phyloP scores from a whole-genome alignment of 2,797 vertebrate species.

The Micromesistius poutassou region DNA sequence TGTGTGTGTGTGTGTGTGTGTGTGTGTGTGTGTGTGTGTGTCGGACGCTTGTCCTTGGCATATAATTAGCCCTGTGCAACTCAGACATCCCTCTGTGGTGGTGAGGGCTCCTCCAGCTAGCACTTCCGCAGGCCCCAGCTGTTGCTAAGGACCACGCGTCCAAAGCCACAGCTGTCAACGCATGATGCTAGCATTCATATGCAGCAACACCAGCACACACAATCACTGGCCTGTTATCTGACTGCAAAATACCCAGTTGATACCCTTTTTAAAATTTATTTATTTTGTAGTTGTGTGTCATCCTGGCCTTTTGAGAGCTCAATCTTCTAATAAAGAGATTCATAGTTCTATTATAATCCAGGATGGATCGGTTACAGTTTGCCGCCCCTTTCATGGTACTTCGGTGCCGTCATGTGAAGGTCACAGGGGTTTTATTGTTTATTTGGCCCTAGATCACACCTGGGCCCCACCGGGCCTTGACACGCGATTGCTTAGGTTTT shows the following conservation, averaged over 20 bases:
- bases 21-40: slow-evolving; percentile 27
- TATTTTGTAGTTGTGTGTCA: slow-evolving; percentile 19
- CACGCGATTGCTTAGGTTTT: slow-evolving; percentile 24
- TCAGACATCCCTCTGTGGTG: slow-evolving; percentile 51
- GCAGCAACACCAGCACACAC: slow-evolving; percentile 13
- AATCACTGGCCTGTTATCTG: slow-evolving; percentile 11
- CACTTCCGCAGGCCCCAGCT: slow-evolving; percentile 56
- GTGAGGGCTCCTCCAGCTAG: slow-evolving; percentile 44
- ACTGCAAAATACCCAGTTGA: slow-evolving; percentile 16
- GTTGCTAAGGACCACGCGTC: slow-evolving; percentile 47
- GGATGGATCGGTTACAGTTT: slow-evolving; percentile 20
- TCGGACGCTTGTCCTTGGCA: slow-evolving; percentile 73
- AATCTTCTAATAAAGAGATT: slow-evolving; percentile 33
- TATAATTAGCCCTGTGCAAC: slow-evolving; percentile 74
- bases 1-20: slow-evolving; percentile 25
- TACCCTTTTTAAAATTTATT: slow-evolving; percentile 7
- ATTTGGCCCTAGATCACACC: slow-evolving; percentile 43
- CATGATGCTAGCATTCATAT: slow-evolving; percentile 3
- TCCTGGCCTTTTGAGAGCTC: slow-evolving; percentile 10
- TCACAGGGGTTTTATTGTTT: slow-evolving; percentile 53
- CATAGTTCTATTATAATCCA: slow-evolving; percentile 22
- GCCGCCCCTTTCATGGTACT: slow-evolving; percentile 19
- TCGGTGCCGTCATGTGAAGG: slow-evolving; percentile 40
- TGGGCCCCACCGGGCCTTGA: slow-evolving; percentile 38
- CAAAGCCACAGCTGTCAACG: slow-evolving; percentile 17